Percentiles rank a stretch among this genome's conserved stretches.
Evolutionary conservation across 2,797 vertebrate genomes (phyloP).

Genomic region (Gymnothorax reevesii): DNA sequence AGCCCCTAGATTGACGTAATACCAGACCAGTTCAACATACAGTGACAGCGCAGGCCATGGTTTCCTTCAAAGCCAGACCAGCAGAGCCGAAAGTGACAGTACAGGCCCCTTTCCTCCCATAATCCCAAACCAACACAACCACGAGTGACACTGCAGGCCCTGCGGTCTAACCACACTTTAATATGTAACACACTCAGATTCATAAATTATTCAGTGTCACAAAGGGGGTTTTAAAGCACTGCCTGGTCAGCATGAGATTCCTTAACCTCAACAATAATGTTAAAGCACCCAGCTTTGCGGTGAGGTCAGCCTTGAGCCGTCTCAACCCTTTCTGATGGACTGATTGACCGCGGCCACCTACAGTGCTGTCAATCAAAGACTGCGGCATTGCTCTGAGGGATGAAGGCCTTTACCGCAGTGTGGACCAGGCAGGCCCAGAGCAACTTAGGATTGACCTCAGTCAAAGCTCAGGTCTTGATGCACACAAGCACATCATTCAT

Average conservation of each 20-base stretch:
- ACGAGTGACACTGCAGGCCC: neutral
- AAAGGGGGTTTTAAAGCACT: neutral
- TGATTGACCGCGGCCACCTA: neutral
- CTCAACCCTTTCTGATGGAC: neutral
- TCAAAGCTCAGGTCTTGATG: neutral
- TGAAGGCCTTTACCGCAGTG: neutral
- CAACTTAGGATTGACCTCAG: neutral
- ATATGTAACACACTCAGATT: neutral
- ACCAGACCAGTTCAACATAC: too few relatives aligned
- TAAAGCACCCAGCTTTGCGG: conserved; percentile 13
- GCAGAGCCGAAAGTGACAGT: neutral
- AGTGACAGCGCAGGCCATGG: too few relatives aligned
- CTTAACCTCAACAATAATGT: neutral
- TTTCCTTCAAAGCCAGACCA: neutral
- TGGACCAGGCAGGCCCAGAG: neutral
- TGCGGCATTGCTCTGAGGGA: neutral
- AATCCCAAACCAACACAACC: neutral
- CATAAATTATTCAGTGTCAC: conserved; percentile 4
- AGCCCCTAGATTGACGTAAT: too few relatives aligned
- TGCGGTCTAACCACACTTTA: neutral
- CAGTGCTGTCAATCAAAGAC: conserved; percentile 1
- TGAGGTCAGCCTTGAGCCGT: conserved; percentile 11
- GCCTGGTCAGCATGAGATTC: neutral
- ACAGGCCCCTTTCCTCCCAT: neutral
- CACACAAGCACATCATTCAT: conserved; percentile 6